phyloP scores from a whole-genome alignment of 2,113 vertebrate species.

The Hippocampus barbouri region DNA sequence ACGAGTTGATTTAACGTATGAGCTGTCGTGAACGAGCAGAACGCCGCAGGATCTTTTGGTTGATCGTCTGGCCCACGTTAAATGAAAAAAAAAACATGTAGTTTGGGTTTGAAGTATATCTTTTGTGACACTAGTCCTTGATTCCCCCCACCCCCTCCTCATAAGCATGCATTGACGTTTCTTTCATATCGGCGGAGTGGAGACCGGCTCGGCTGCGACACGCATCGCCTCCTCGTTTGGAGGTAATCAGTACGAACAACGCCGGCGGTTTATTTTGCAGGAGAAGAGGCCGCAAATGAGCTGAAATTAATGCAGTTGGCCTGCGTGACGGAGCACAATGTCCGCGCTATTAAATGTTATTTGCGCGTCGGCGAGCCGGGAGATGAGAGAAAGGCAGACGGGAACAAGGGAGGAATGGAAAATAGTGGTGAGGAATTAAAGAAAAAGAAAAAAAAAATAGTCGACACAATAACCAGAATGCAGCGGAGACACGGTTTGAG shows the following conservation, averaged over 20 bases:
- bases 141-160: too few species aligned
- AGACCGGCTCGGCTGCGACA: neutral
- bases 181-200: constrained; percentile 2
- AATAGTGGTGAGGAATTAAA: neutral
- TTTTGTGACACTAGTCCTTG: neutral
- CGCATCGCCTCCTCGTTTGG: constrained; percentile 1
- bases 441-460: neutral
- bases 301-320: neutral
- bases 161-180: constrained; percentile 3
- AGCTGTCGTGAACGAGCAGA: too few species aligned
- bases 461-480: neutral
- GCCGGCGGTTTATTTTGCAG: neutral
- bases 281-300: neutral
- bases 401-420: neutral
- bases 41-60: too few species aligned
- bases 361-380: neutral
- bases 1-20: too few species aligned
- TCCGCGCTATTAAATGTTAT: constrained; percentile 8
- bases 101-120: neutral
- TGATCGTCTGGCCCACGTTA: too few species aligned
- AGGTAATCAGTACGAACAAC: constrained; percentile 2
- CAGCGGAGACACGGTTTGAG: neutral
- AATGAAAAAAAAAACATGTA: neutral
- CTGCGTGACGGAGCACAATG: constrained; percentile 1
- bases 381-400: constrained; percentile 2